phyloP scores from a whole-genome alignment of 1,140 invertebrate species.

The Drosophila miranda region DNA sequence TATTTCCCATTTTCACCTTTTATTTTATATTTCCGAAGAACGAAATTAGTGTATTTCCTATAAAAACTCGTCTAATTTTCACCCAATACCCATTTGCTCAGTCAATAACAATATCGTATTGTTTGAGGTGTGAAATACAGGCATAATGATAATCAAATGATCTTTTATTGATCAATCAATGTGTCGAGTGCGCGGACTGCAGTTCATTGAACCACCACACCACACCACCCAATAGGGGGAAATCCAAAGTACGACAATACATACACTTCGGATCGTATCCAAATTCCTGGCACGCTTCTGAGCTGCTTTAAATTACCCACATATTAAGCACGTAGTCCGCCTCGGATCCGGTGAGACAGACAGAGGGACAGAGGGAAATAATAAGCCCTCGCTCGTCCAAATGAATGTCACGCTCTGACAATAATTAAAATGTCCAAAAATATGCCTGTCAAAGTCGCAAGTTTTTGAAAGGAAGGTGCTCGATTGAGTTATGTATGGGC shows the following conservation, averaged over 20 bases:
- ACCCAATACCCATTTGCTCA: constrained; percentile 26
- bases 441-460: constrained; percentile 57
- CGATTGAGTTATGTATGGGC: constrained; percentile 67
- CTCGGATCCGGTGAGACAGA: background rate
- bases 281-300: constrained; percentile 61
- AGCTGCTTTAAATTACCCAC: constrained; percentile 71
- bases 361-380: constrained; percentile 4
- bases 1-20: background rate
- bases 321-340: constrained; percentile 64
- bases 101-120: constrained; percentile 27
- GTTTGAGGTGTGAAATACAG: constrained; percentile 57
- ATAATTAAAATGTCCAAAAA: constrained; percentile 74
- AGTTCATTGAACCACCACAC: constrained; percentile 57
- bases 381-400: constrained; percentile 15
- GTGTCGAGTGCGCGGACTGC: constrained; percentile 32
- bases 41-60: background rate
- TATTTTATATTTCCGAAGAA: background rate
- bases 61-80: background rate
- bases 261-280: constrained; percentile 13
- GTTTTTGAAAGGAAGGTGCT: constrained; percentile 46
- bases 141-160: constrained; percentile 56
- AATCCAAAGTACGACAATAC: constrained; percentile 36
- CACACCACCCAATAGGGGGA: constrained; percentile 24
- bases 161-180: constrained; percentile 62
- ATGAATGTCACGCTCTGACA: constrained; percentile 54